Base-by-base conservation (phyloP, 2,797 vertebrate species). In the Acipenser transmontanus region DNA sequence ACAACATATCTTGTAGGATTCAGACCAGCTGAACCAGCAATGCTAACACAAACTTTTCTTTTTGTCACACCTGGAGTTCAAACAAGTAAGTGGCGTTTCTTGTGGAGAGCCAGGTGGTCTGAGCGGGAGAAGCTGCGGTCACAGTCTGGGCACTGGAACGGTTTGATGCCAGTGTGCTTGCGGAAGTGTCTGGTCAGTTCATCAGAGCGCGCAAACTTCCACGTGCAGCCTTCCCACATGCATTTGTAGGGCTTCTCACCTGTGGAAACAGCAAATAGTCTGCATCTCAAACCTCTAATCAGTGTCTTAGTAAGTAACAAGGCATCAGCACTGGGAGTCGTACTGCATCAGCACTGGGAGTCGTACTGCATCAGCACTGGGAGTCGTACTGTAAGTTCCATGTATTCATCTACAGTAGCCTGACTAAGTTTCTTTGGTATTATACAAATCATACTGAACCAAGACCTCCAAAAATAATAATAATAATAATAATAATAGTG, bases 191-290 rank as follows among this genome's bases (percentile, higher is more conserved):
- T 93, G 1, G 97, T 99, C 5, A 99, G 87, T 87, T 99, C 97
- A 62, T 99, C 97, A 0, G 97, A 99, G 74, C 97, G 97, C 68
- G 97, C 97, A 62, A 99, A 99, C 83, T 99, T 99, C 97, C 97
- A 99, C 0, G 95, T 99, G 87, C 97, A 99, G 65, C 95, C 96
- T 77, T 98, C 95, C 97, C 97, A 99, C 51, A 91, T 95, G 81
- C 97, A 99, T 81, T 96, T 96, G 82, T 99, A 99, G 0, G 97
- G 97, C 68, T 99, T 99, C 87, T 99, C 97, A 69, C 97, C 97
- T 99, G 77, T 13, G 77, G 47, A 73, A 67, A 8, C 61, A 3
- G 47, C 34, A 34, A 34, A 34, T 34, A 34, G 34, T 34, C 34
- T 34, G 34, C 34, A 34, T 34, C 34, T 34, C 34, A 34, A 34